A percentile compares a stretch with the other conserved stretches of the same genome.
These are phyloP conservation scores for Heliornis fulica DNA, from an alignment of 2,113 vertebrate species.

Conservation along the genomic window DNA sequence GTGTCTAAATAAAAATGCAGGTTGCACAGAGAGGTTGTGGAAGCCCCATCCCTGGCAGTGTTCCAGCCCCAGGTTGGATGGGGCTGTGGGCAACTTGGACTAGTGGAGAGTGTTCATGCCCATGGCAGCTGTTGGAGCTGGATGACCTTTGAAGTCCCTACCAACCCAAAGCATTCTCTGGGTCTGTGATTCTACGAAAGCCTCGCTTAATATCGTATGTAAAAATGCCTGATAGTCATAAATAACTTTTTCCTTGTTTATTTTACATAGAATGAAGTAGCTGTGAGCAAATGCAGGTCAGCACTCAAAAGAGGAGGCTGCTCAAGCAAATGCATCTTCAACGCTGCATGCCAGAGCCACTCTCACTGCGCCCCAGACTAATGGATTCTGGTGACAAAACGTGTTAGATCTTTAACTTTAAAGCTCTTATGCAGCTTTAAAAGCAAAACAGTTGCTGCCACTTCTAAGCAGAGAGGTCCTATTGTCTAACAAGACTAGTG, in stretches of 20 bases:
- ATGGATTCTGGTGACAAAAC: not conserved
- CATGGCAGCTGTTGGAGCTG: no score
- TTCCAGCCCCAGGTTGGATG: no score
- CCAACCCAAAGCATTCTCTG: no score
- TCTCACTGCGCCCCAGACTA: not conserved
- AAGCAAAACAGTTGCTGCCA: not conserved
- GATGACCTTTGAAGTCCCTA: no score
- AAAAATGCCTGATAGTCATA: not conserved
- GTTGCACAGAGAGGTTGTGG: no score
- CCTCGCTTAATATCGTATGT: not conserved
- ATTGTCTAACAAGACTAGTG: not conserved
- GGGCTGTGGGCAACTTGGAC: no score
- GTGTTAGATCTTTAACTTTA: not conserved
- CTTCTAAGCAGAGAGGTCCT: not conserved
- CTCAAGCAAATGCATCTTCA: not conserved
- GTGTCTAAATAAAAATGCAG: not conserved
- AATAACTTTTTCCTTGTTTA: not conserved
- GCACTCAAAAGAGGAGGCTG: not conserved
- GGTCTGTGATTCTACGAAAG: not conserved
- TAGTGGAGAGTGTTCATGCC: no score
- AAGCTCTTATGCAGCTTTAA: not conserved
- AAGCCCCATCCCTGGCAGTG: no score
- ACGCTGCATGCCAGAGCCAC: not conserved
- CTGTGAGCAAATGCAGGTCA: not conserved
- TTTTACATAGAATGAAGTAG: constrained; percentile 1